Conservation (phyloP, 1,140 invertebrate species). For the Drosophila burlai region DNA sequence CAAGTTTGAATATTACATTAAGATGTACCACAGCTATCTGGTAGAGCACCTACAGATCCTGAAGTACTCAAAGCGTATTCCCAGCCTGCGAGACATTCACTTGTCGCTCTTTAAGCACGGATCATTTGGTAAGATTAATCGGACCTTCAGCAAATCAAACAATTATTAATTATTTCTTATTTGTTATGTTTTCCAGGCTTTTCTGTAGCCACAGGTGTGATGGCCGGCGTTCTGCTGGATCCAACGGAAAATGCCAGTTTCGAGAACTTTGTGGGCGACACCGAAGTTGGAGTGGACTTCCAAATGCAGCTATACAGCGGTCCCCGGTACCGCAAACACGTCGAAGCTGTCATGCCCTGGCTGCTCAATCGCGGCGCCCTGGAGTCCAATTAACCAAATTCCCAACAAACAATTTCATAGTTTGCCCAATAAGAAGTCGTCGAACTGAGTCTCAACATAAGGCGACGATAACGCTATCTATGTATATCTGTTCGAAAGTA, state of each 20-base stretch:
- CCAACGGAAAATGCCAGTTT: conserved; percentile 16
- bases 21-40: conserved; percentile 70
- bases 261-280: conserved; percentile 16
- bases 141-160: fast-evolving
- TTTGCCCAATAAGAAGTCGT: background rate
- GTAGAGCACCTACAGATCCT: conserved; percentile 59
- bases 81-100: conserved; percentile 65
- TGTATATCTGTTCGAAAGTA: conserved; percentile 8
- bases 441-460: background rate
- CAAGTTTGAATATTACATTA: conserved; percentile 77
- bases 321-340: conserved; percentile 16
- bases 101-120: conserved; percentile 48
- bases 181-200: background rate
- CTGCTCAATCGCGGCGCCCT: conserved; percentile 16
- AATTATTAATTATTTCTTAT: background rate
- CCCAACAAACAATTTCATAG: background rate
- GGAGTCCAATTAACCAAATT: conserved; percentile 12
- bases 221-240: conserved; percentile 15
- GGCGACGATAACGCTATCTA: background rate
- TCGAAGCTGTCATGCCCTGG: conserved; percentile 8
- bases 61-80: conserved; percentile 63
- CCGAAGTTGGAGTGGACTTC: conserved; percentile 3
- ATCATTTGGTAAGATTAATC: background rate
- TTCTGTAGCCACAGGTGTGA: conserved; percentile 17
- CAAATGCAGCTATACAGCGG: conserved; percentile 23